Evolutionary conservation across 1,140 invertebrate genomes (phyloP), one percentile per base, ranked within the genome.

Genomic region (Ditylenchus dipsaci): DNA sequence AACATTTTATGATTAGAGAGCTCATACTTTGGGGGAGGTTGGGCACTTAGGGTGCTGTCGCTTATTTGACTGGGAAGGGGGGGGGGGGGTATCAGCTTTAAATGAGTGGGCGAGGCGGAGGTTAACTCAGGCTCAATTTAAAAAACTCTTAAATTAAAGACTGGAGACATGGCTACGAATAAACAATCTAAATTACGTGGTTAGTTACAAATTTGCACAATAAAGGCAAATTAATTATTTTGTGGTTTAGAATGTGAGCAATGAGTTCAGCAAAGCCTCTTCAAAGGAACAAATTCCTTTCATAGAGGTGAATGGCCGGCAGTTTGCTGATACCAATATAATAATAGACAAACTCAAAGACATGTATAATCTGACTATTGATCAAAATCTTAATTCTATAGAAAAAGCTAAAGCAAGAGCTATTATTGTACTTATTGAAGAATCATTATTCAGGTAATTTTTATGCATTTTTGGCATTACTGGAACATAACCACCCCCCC

Each of bases 281-380:
- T 42, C 72, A 42, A 94, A 83, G 91, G 92, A 56, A 89, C 70
- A 68, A 71, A 19, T 68, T 57, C 92, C 92, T 21, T 95, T 95
- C 84, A 87, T 95, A 58, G 92, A 95, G 84, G 81, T 95, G n/a
- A 94, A 95, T 84, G 92, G 92, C 57, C 90, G 92, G 82, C 91
- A 95, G 84, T 91, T 94, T 67, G 89, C 91, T 38, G 92, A 95
- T 83, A 92, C 91, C 78, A 87, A 89, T 49, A 89, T 91, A 76
- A 94, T 95, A 75, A 89, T 95, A 57, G 90, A 90, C 73, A 61
- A 93, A 71, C 85, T 95, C 21, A 58, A 23, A 9, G 90, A 94
- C 83, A 84, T 92, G 73, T 91, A 93, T 84, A 88, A 87, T 1
- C 90, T 91, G 83, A 90, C 93, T 83, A 84, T 93, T 73, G 91